Evolutionary conservation across 2,888 invertebrate genomes (phyloP).

Genomic region (Mylabris sibirica): DNA sequence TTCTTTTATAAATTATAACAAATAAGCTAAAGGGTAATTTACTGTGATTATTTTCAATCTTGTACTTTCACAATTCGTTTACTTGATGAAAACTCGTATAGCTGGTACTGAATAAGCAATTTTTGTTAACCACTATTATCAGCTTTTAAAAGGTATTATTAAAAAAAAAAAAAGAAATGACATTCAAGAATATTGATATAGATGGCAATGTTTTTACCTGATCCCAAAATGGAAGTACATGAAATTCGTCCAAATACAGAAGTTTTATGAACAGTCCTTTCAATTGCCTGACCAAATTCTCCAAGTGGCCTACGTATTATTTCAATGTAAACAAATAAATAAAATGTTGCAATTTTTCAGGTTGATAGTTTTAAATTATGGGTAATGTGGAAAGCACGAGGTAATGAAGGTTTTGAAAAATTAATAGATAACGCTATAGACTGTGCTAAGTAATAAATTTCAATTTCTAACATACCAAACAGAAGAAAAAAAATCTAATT

Average conservation of each 20-base stretch:
- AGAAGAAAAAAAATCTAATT: background rate
- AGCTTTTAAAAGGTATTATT: too few species aligned
- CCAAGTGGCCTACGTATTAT: constrained; percentile 2
- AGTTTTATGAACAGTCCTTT: background rate
- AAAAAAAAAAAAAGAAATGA: too few species aligned
- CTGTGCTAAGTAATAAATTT: constrained; percentile 61
- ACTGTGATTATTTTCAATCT: background rate
- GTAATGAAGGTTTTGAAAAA: constrained; percentile 67
- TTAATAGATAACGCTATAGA: constrained; percentile 73
- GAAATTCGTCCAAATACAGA: background rate
- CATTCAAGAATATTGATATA: too few species aligned
- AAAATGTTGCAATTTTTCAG: constrained; percentile 50
- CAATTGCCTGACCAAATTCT: background rate
- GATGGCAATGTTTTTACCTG: too few species aligned
- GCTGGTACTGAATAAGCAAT: background rate
- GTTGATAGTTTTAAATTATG: constrained; percentile 91
- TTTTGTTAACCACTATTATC: too few species aligned
- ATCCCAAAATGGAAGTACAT: too few species aligned
- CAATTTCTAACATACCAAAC: background rate
- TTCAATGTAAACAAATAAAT: constrained; percentile 11
- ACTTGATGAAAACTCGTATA: background rate
- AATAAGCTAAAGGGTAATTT: background rate
- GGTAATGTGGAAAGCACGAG: constrained; percentile 89
- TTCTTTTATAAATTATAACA: too few species aligned
- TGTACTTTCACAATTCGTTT: background rate